These are phyloP conservation scores for Drosophila longiperda DNA, from an alignment of 2,888 invertebrate species.

Conservation along the genomic window DNA sequence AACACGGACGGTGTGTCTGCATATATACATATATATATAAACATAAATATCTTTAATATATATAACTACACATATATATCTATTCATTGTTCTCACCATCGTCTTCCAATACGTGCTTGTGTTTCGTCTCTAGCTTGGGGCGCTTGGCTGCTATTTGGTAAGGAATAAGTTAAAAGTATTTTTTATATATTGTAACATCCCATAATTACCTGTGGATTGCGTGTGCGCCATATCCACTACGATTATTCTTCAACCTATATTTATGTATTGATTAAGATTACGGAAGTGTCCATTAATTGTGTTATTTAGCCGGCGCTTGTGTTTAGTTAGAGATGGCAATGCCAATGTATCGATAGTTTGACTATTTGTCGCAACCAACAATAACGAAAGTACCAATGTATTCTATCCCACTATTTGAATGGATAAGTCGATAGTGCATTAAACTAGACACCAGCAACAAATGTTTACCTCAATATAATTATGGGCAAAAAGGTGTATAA, in stretches of 20 bases:
- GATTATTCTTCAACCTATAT: conserved; percentile 10
- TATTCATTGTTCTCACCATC: conserved; percentile 54
- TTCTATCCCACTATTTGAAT: neutral
- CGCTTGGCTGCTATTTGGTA: conserved; percentile 46
- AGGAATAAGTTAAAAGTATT: too few species aligned
- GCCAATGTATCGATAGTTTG: conserved; percentile 9
- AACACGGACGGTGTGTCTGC: conserved; percentile 84
- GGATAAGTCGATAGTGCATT: conserved; percentile 19
- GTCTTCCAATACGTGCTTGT: conserved; percentile 51
- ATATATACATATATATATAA: neutral
- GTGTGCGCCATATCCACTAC: conserved; percentile 39
- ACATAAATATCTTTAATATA: neutral
- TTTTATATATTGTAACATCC: neutral
- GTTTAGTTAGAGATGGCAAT: neutral
- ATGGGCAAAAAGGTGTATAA: conserved; percentile 92
- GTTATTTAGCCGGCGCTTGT: conserved; percentile 45
- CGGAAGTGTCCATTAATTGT: conserved; percentile 25
- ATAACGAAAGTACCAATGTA: neutral
- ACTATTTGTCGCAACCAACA: neutral
- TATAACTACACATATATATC: neutral
- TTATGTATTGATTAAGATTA: conserved; percentile 37
- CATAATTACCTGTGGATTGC: conserved; percentile 32
- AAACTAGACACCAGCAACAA: conserved; percentile 13
- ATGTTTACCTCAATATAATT: conserved; percentile 83
- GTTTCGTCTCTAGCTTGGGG: conserved; percentile 61